phyloP scores from a whole-genome alignment of 1,140 invertebrate genomes.

The Neuroterus valhalla region DNA sequence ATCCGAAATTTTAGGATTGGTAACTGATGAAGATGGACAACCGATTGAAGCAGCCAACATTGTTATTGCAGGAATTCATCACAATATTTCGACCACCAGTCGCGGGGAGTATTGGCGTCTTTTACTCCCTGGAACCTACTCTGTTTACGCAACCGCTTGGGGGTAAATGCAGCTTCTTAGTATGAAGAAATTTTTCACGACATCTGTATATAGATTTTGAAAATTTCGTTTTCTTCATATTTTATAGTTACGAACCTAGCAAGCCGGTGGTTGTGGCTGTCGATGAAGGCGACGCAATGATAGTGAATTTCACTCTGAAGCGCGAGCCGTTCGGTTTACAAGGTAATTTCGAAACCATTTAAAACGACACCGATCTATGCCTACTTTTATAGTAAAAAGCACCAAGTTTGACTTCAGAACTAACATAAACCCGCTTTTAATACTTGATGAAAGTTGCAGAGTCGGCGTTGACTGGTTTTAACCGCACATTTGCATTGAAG shows the following conservation, averaged over 20 bases:
- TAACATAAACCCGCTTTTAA: no score
- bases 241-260: conserved; percentile 71
- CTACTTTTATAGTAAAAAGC: not conserved
- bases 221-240: conserved; percentile 26
- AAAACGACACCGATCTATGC: not conserved
- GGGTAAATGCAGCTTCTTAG: conserved; percentile 74
- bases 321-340: conserved; percentile 56
- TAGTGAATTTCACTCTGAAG: conserved; percentile 75
- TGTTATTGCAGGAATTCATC: conserved; percentile 81
- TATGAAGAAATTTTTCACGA: not conserved
- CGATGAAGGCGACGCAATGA: conserved; percentile 60
- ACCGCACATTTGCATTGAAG: no score
- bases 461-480: no score
- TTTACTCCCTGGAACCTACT: conserved; percentile 87
- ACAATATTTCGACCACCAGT: conserved; percentile 84
- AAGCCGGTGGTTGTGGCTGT: conserved; percentile 68
- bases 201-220: not conserved
- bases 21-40: conserved; percentile 75
- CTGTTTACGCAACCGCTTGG: conserved; percentile 81
- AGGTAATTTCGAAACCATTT: conserved; percentile 66
- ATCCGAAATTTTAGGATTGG: conserved; percentile 73
- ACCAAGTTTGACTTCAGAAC: no score
- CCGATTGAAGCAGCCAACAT: conserved; percentile 82
- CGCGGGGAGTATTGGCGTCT: conserved; percentile 93
- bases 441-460: no score